Conservation (phyloP, 2,888 invertebrate species). For the Noctua janthe region DNA sequence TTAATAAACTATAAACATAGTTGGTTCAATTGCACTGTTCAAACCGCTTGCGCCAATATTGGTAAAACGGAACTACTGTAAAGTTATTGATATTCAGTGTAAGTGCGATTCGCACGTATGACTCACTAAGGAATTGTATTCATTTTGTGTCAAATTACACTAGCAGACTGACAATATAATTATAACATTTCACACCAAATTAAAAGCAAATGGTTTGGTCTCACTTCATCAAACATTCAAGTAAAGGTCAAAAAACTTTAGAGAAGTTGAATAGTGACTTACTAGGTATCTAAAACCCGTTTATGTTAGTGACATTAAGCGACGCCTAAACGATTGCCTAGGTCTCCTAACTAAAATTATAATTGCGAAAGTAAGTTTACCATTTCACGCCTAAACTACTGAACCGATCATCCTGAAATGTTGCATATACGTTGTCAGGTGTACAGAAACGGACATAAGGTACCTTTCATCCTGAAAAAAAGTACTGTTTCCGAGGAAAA, state of each 20-base stretch:
- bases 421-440: no score
- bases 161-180: constrained; percentile 48
- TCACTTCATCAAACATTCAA: constrained; percentile 1
- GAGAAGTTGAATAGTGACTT: constrained; percentile 4
- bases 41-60: constrained; percentile 51
- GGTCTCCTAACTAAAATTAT: no score
- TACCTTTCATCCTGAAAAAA: no score
- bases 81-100: constrained; percentile 60
- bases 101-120: constrained; percentile 47
- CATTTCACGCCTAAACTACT: no score
- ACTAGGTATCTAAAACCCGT: background rate
- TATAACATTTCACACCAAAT: constrained; percentile 34
- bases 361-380: no score
- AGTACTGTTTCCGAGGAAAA: no score
- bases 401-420: no score
- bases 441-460: no score
- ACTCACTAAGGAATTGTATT: constrained; percentile 61
- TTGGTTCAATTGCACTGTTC: constrained; percentile 46
- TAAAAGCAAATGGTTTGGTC: constrained; percentile 19
- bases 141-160: constrained; percentile 52
- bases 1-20: constrained; percentile 21
- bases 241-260: constrained; percentile 29
- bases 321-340: background rate
- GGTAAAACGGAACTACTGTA: constrained; percentile 57
- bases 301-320: background rate